These are phyloP conservation scores for Drosophila helvetica DNA, from an alignment of 2,888 invertebrate genomes.

Conservation along the genomic window DNA sequence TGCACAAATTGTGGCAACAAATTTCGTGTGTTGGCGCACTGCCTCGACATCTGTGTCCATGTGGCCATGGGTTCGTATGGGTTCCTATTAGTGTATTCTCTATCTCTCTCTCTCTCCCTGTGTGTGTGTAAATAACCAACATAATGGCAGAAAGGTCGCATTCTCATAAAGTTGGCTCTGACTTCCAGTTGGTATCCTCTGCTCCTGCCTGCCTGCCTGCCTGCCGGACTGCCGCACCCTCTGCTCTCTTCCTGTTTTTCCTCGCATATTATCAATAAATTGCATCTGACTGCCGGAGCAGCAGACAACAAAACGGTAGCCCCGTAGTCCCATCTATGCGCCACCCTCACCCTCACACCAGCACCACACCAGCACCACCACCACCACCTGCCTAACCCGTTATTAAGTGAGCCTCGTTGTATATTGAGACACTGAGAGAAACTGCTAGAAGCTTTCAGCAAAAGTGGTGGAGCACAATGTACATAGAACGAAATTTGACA, in stretches of 20 bases:
- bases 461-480: too few species aligned
- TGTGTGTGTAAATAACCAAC: conserved; percentile 60
- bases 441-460: not conserved
- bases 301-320: conserved; percentile 58
- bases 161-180: conserved; percentile 52
- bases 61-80: not conserved
- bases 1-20: conserved; percentile 74
- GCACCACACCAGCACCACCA: conserved; percentile 1
- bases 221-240: conserved; percentile 16
- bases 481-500: too few species aligned
- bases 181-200: conserved; percentile 30
- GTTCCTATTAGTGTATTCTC: conserved; percentile 20
- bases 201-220: conserved; percentile 27
- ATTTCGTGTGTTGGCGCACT: conserved; percentile 53
- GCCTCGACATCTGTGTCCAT: conserved; percentile 30
- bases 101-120: conserved; percentile 18
- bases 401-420: conserved; percentile 29
- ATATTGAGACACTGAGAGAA: not conserved
- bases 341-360: not conserved
- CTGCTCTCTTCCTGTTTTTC: conserved; percentile 41
- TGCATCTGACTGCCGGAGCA: conserved; percentile 72
- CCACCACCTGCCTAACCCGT: conserved; percentile 41
- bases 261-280: conserved; percentile 76
- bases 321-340: conserved; percentile 14
- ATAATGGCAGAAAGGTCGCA: conserved; percentile 63